A percentile compares a stretch with the other conserved stretches of the same genome.
phyloP scores from a whole-genome alignment of 2,113 vertebrate genomes.

The Sinocyclocheilus grahami region DNA sequence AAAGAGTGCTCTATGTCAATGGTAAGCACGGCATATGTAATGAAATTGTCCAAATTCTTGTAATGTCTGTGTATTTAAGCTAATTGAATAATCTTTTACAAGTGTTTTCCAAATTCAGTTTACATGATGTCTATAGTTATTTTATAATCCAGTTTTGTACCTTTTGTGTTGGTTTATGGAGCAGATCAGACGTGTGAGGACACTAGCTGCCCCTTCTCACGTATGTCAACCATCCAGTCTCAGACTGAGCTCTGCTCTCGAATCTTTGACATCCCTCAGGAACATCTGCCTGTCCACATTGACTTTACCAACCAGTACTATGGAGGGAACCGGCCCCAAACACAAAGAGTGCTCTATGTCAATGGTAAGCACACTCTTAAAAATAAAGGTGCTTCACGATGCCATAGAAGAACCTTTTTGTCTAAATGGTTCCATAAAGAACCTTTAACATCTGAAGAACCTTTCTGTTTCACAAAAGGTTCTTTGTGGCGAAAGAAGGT shows the following conservation, averaged over 20 bases:
- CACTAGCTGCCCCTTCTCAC: slow-evolving; percentile 78
- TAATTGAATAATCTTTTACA: neutral
- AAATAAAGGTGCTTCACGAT: too few species aligned
- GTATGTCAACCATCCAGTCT: slow-evolving; percentile 67
- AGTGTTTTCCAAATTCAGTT: too few species aligned
- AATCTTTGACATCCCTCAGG: slow-evolving; percentile 77
- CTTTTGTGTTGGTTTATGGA: neutral
- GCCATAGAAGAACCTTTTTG: too few species aligned
- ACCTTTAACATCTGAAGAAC: too few species aligned
- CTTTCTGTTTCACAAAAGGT: too few species aligned
- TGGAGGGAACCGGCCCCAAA: slow-evolving; percentile 70
- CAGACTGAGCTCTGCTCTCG: slow-evolving; percentile 72
- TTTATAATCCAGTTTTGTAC: neutral
- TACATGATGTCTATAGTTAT: neutral
- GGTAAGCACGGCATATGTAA: slow-evolving; percentile 66
- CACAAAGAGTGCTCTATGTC: slow-evolving; percentile 75
- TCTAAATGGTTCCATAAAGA: too few species aligned
- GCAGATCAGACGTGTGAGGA: slow-evolving; percentile 83
- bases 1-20: slow-evolving; percentile 76
- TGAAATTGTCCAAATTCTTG: neutral
- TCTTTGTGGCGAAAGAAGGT: too few species aligned
- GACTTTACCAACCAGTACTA: slow-evolving; percentile 82
- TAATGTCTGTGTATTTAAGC: neutral
- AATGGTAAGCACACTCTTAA: slow-evolving; percentile 70
- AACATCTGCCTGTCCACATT: slow-evolving; percentile 68